Conservation (phyloP, 2,113 vertebrate genomes). For the Melospiza melodia region DNA sequence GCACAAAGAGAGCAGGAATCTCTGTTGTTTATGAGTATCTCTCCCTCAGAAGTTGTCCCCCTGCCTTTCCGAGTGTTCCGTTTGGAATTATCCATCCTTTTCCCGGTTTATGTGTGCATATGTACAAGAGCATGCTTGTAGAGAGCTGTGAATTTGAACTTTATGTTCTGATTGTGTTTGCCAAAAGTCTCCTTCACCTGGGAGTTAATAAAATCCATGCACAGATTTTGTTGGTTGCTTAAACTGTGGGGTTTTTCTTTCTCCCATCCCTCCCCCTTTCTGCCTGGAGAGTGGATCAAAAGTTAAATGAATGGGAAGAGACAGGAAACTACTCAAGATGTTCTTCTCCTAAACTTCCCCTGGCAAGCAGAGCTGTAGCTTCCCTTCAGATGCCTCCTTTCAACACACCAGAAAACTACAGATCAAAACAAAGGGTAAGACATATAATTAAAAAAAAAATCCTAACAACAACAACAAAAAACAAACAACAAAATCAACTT, state of each 20-base stretch:
- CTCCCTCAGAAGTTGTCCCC: not conserved
- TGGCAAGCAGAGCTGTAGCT: not conserved
- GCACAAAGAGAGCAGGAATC: not conserved
- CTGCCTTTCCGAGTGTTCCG: not conserved
- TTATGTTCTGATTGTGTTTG: not conserved
- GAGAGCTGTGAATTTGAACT: not conserved
- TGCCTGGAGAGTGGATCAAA: not conserved
- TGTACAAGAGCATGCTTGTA: not conserved
- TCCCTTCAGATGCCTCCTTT: not conserved
- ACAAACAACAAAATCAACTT: not conserved
- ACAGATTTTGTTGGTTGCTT: not conserved
- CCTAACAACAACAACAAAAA: not conserved
- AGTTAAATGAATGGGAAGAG: fast-evolving
- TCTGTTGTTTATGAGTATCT: not conserved
- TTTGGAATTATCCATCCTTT: not conserved
- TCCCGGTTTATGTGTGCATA: fast-evolving
- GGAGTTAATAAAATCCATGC: not conserved
- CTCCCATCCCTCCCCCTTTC: not conserved
- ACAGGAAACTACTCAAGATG: not conserved
- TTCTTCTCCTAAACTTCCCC: not conserved
- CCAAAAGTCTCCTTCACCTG: not conserved
- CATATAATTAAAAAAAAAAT: not conserved
- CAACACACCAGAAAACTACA: not conserved
- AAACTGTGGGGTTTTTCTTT: not conserved
- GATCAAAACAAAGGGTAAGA: not conserved